Base-by-base conservation (phyloP, 2,797 vertebrate species). In the Leptoclinus maculatus region DNA sequence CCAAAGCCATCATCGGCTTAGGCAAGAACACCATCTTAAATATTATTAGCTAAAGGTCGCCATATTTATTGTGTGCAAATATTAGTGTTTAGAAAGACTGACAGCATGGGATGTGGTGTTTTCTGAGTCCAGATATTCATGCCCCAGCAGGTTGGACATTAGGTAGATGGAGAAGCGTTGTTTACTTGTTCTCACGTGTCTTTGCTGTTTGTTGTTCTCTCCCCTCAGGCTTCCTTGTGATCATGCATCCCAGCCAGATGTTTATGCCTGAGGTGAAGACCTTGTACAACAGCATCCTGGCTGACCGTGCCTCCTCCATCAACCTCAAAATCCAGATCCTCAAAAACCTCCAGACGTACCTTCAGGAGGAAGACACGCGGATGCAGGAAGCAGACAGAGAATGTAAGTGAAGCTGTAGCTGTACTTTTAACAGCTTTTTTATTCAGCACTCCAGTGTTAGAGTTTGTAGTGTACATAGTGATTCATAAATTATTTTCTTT, bases 361-460 rank as follows among this genome's bases (percentile, higher is more conserved):
- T 99, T 80, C 98, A 99, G 91, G 98, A 99, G 90, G 98, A 99
- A 66, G 98, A 99, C 87, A 96, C 97, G 0, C 96, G 98, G 51
- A 99, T 99, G 98, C 98, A 99, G 80, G 97, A 97, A 84, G 97
- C 98, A 39, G 98, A 99, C 92, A 94, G 97, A 94, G 97, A 99
- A 90, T 99, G 98, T 99, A 91, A 96, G 96, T 93, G 3, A 25
- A 74, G 29, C 32, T 68, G 7, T 36, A 60, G n/a, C 34, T 63
- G 16, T 45, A 14, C 10, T 49, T 34, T 34, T 0, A 23, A 59
- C 47, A 51, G 5, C 12, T 71, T 43, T 65, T 80, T 71, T 1
- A 32, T 51, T 66, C n/a, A 8, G 2, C 13, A 8, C 43, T 51
- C 8, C 14, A 41, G 32, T 43, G 13, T 65, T 54, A 45, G 12